Conservation (phyloP, 1,140 invertebrate species). For the Bombus balteatus region DNA sequence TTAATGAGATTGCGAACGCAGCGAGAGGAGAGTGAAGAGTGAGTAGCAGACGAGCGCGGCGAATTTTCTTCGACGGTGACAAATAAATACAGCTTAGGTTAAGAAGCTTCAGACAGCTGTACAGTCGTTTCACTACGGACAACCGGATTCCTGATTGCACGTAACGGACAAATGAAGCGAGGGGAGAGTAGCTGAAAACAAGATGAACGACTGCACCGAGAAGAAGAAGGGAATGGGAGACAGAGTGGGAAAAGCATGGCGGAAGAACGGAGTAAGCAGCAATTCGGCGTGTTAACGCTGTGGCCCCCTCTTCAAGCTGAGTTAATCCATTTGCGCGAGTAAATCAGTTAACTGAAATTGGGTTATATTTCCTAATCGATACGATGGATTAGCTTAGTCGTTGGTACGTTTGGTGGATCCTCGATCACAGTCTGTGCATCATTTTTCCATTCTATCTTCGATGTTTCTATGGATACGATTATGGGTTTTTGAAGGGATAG, state of each 20-base stretch:
- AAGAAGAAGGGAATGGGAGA: slow-evolving; percentile 12
- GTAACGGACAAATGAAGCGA: slow-evolving; percentile 70
- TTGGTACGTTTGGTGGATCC: slow-evolving; percentile 29
- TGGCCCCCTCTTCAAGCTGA: slow-evolving; percentile 51
- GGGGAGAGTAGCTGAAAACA: slow-evolving; percentile 65
- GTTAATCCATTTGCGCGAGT: slow-evolving; percentile 72
- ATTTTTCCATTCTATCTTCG: background rate
- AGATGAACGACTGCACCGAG: slow-evolving; percentile 61
- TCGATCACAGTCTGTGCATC: background rate
- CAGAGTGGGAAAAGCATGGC: slow-evolving; percentile 24
- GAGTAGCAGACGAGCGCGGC: background rate
- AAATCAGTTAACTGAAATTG: slow-evolving; percentile 71
- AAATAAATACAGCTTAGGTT: slow-evolving; percentile 63
- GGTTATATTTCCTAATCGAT: slow-evolving; percentile 76
- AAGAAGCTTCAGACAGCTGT: slow-evolving; percentile 60
- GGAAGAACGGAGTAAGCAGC: slow-evolving; percentile 64
- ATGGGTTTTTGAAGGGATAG: no score
- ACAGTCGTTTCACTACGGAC: slow-evolving; percentile 50
- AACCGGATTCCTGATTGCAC: slow-evolving; percentile 67
- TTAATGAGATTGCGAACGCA: slow-evolving; percentile 46
- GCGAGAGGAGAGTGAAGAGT: background rate
- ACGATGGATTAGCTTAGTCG: slow-evolving; percentile 70
- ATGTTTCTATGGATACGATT: background rate
- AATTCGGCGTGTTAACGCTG: slow-evolving; percentile 64
- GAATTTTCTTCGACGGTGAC: slow-evolving; percentile 57